Evolutionary conservation across 2,888 invertebrate species (phyloP).

Genomic region (Strigamia crassipes): DNA sequence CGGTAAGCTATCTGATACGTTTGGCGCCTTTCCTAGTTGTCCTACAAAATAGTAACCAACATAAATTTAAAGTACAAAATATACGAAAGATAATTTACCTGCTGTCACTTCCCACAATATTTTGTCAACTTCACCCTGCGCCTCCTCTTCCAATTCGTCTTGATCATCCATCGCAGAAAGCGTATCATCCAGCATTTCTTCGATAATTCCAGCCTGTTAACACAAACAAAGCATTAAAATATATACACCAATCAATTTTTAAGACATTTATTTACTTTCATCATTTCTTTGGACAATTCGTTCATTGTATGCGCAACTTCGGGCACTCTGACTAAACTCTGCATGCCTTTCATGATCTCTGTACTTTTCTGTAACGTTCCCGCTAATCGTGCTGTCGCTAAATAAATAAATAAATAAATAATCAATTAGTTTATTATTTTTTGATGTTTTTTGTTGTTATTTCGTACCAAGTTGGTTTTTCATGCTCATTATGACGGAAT

Average conservation of each 20-base stretch:
- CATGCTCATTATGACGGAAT: constrained; percentile 96
- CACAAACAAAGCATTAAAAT: background rate
- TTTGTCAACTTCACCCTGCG: constrained; percentile 91
- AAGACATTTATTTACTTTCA: constrained; percentile 66
- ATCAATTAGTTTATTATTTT: background rate
- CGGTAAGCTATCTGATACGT: constrained; percentile 64
- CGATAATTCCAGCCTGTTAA: constrained; percentile 87
- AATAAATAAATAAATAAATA: constrained; percentile 43
- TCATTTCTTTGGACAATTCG: constrained; percentile 98
- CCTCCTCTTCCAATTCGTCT: constrained; percentile 95
- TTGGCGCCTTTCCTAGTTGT: constrained; percentile 87
- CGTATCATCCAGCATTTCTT: constrained; percentile 98
- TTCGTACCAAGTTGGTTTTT: constrained; percentile 88
- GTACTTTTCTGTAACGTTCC: constrained; percentile 93
- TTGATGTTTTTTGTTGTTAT: background rate
- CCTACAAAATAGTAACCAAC: constrained; percentile 59
- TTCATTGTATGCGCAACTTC: constrained; percentile 96
- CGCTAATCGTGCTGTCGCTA: constrained; percentile 90
- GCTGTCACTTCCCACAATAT: constrained; percentile 87
- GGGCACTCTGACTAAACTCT: constrained; percentile 83
- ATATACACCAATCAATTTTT: background rate
- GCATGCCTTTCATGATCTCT: constrained; percentile 99
- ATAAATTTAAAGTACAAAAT: background rate
- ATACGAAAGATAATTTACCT: constrained; percentile 58
- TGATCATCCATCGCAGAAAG: constrained; percentile 87